Conservation (phyloP, 1,140 invertebrate genomes). For the Pogonognathellus flavescens region DNA sequence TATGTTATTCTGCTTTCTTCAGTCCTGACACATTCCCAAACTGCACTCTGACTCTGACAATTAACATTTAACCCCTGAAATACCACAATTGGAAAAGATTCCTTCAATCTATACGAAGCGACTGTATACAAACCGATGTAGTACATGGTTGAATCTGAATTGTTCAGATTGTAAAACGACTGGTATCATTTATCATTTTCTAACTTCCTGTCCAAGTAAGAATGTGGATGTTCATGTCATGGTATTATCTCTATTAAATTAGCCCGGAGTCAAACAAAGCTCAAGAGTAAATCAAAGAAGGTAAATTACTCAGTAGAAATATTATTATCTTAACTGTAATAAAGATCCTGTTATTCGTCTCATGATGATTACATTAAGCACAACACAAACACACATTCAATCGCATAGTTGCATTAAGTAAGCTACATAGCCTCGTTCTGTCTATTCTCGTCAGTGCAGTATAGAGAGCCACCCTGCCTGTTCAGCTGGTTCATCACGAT, state of each 20-base stretch:
- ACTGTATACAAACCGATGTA: neutral
- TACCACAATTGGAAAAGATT: too few species aligned
- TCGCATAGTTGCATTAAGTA: neutral
- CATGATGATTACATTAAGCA: neutral
- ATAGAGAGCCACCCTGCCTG: slow-evolving; percentile 27
- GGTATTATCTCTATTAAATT: neutral
- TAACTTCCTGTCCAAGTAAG: slow-evolving; percentile 22
- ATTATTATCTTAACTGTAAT: slow-evolving; percentile 46
- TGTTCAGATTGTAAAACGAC: neutral
- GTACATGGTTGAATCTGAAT: neutral
- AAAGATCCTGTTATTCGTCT: slow-evolving; percentile 32
- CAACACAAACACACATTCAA: neutral
- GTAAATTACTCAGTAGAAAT: slow-evolving; percentile 22
- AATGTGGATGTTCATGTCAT: slow-evolving; percentile 26
- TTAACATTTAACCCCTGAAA: slow-evolving; percentile 16
- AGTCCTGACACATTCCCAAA: too few species aligned
- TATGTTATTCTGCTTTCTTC: too few species aligned
- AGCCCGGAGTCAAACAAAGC: slow-evolving; percentile 13
- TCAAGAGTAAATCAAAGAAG: slow-evolving; percentile 11
- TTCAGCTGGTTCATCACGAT: slow-evolving; percentile 2
- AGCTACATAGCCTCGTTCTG: slow-evolving; percentile 33
- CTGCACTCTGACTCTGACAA: neutral
- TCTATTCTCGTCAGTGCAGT: slow-evolving; percentile 9
- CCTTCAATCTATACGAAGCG: neutral
- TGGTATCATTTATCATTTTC: neutral